Conservation (phyloP, 2,797 vertebrate genomes). For the Sebastes dallii region DNA sequence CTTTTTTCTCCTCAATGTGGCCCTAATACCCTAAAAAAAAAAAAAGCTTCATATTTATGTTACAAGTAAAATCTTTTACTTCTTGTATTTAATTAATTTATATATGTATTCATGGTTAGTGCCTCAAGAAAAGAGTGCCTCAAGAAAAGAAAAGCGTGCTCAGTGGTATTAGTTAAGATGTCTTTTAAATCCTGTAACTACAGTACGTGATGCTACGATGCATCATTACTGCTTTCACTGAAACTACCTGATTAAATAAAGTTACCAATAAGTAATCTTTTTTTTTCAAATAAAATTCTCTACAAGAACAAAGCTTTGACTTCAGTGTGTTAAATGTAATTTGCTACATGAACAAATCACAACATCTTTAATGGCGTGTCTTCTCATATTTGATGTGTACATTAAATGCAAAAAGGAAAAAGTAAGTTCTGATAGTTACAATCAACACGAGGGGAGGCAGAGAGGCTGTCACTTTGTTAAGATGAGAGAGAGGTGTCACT, state of each 20-base stretch:
- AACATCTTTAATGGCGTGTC: neutral
- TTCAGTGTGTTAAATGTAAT: neutral
- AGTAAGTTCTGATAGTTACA: neutral
- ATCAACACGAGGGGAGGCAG: neutral
- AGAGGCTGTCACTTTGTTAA: conserved; percentile 8
- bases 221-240: neutral
- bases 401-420: neutral
- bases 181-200: too few relatives aligned
- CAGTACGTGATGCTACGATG: too few relatives aligned
- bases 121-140: neutral
- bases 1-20: too few relatives aligned
- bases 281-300: neutral
- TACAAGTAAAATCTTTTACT: neutral
- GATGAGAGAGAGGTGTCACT: conserved; percentile 83
- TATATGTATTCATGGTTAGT: neutral
- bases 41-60: too few relatives aligned
- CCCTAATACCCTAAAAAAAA: too few relatives aligned
- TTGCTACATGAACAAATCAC: neutral
- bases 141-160: neutral
- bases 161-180: neutral
- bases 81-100: neutral
- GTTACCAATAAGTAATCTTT: neutral
- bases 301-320: neutral
- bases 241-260: neutral
- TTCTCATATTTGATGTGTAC: neutral